These are phyloP conservation scores for Euborellia annulipes DNA, from an alignment of 1,140 invertebrate species.

Conservation along the genomic window DNA sequence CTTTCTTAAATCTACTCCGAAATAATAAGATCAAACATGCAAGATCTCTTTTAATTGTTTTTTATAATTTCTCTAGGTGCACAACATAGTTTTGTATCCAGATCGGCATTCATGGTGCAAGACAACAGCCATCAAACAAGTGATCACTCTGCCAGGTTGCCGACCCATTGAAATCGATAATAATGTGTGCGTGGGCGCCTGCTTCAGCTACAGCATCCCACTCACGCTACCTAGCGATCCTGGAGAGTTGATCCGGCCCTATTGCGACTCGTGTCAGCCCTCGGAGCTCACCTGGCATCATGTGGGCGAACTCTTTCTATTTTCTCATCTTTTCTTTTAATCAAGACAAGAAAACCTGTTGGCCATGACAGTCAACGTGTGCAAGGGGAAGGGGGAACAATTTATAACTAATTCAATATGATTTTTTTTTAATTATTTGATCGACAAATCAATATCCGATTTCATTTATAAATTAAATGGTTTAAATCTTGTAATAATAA, in stretches of 20 bases:
- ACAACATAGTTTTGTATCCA: constrained; percentile 49
- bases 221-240: constrained; percentile 44
- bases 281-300: constrained; percentile 42
- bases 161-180: constrained; percentile 45
- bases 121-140: constrained; percentile 45
- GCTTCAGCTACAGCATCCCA: constrained; percentile 51
- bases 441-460: no score
- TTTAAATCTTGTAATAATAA: no score
- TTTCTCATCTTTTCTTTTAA: constrained; percentile 3
- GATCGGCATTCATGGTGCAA: constrained; percentile 55
- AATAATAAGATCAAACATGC: not conserved
- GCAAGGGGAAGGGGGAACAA: no score
- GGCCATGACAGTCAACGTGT: no score
- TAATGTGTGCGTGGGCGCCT: constrained; percentile 49
- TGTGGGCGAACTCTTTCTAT: constrained; percentile 30
- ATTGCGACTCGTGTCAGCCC: constrained; percentile 51
- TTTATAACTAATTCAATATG: constrained; percentile 3
- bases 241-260: constrained; percentile 44
- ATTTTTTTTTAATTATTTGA: constrained; percentile 8
- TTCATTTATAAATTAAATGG: no score
- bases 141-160: constrained; percentile 41
- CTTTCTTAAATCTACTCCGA: not conserved
- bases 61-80: constrained; percentile 43
- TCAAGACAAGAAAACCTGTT: not conserved
- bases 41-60: constrained; percentile 8